A percentile compares a stretch with the other conserved stretches of the same genome.
phyloP scores from a whole-genome alignment of 2,113 vertebrate species.

The Odocoileus hemionus region DNA sequence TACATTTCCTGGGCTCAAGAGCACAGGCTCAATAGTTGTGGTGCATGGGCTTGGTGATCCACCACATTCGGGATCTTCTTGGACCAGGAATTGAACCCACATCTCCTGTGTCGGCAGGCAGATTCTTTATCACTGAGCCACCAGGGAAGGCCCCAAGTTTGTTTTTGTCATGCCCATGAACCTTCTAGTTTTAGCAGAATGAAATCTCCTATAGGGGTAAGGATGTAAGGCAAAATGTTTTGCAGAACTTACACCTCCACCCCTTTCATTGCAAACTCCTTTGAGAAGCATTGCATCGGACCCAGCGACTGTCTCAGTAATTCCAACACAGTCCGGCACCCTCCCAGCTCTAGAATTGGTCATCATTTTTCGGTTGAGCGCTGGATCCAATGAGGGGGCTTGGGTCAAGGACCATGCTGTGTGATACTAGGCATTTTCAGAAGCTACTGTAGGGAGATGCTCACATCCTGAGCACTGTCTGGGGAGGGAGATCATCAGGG shows the following conservation, averaged over 20 bases:
- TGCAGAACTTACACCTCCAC: fast-evolving
- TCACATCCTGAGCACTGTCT: fast-evolving
- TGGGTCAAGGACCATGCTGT: fast-evolving
- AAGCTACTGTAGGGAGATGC: not conserved
- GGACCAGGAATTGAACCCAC: not conserved
- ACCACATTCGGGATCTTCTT: not conserved
- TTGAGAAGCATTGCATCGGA: not conserved
- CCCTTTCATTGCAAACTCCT: fast-evolving
- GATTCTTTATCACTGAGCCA: not conserved
- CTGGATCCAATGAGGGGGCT: no score
- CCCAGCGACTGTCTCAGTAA: not conserved
- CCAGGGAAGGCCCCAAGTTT: not conserved
- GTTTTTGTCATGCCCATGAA: no score
- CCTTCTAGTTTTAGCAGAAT: not conserved
- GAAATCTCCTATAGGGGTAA: no score
- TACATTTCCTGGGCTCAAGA: not conserved
- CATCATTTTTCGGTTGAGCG: fast-evolving
- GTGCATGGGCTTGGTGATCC: not conserved
- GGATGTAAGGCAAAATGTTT: not conserved
- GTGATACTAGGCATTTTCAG: not conserved
- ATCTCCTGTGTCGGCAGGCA: not conserved
- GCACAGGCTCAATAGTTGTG: not conserved
- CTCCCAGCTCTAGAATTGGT: not conserved
- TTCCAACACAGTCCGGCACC: fast-evolving
- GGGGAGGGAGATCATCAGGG: not conserved